phyloP scores from a whole-genome alignment of 2,113 vertebrate species.

The Sitta europaea region DNA sequence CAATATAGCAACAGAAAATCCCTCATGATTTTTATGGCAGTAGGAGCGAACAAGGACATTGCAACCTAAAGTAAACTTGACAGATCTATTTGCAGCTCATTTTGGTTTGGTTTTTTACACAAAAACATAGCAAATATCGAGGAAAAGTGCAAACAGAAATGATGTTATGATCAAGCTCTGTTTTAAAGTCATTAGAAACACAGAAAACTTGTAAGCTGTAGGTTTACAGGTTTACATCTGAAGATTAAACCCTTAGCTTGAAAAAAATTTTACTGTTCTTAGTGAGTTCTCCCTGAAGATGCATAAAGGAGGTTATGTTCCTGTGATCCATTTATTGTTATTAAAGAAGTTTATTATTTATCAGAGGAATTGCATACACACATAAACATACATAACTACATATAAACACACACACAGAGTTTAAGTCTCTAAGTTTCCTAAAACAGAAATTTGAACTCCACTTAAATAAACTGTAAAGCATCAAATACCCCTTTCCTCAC shows the following conservation, averaged over 20 bases:
- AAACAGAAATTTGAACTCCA: background rate
- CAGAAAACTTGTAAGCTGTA: background rate
- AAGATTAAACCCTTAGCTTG: background rate
- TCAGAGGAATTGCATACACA: background rate
- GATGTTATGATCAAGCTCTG: background rate
- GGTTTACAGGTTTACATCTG: background rate
- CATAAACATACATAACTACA: background rate
- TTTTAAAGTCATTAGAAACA: background rate
- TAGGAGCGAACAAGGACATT: background rate
- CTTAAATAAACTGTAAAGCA: background rate
- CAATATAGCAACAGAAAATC: background rate
- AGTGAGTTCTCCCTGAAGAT: background rate
- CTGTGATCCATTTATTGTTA: background rate
- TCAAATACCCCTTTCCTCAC: background rate
- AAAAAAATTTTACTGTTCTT: background rate
- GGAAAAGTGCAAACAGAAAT: background rate
- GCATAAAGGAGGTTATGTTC: background rate
- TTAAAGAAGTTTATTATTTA: background rate
- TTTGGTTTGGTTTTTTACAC: background rate
- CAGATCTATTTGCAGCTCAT: background rate
- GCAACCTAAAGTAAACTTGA: background rate
- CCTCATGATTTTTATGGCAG: background rate
- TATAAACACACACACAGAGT: background rate
- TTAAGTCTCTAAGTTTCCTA: background rate
- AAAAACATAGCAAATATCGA: background rate